These are phyloP conservation scores for Eciton burchellii DNA, from an alignment of 1,140 invertebrate genomes.

Conservation along the genomic window DNA sequence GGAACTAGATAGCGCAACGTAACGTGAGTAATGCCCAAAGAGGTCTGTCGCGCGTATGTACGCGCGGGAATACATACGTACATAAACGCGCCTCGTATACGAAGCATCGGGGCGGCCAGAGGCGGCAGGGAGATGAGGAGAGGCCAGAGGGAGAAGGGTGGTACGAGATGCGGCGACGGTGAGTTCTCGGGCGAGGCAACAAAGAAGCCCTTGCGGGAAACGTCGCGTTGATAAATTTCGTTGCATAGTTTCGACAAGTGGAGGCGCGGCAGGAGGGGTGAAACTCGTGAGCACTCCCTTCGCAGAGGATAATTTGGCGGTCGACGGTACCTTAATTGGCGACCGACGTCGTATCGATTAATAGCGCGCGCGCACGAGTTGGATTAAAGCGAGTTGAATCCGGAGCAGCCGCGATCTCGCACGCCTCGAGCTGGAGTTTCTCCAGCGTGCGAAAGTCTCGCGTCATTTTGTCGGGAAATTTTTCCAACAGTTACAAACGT, in stretches of 20 bases:
- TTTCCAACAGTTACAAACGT: not conserved
- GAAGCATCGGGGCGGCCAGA: too few relatives aligned
- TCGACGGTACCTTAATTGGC: constrained; percentile 52
- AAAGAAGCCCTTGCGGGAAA: constrained; percentile 51
- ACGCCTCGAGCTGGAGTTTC: not conserved
- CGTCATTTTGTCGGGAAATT: not conserved
- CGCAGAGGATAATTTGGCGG: constrained; percentile 48
- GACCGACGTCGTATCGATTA: constrained; percentile 37
- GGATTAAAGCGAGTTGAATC: constrained; percentile 8
- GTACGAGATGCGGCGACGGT: too few relatives aligned
- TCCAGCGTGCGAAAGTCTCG: not conserved
- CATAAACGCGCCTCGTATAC: constrained; percentile 32
- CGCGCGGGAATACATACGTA: not conserved
- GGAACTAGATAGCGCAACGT: constrained; percentile 62
- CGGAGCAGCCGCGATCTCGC: not conserved
- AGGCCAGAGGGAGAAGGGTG: not conserved
- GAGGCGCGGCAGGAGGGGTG: not conserved
- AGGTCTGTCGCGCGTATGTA: constrained; percentile 48
- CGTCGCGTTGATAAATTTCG: constrained; percentile 51
- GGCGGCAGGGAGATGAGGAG: not conserved
- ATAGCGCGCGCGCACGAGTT: not conserved
- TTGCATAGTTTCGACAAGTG: constrained; percentile 52
- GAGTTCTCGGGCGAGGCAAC: constrained; percentile 30
- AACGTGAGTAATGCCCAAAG: constrained; percentile 73
- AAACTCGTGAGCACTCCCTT: constrained; percentile 13